These are phyloP conservation scores for Liodrosophila aerea DNA, from an alignment of 2,888 invertebrate species.

Conservation along the genomic window DNA sequence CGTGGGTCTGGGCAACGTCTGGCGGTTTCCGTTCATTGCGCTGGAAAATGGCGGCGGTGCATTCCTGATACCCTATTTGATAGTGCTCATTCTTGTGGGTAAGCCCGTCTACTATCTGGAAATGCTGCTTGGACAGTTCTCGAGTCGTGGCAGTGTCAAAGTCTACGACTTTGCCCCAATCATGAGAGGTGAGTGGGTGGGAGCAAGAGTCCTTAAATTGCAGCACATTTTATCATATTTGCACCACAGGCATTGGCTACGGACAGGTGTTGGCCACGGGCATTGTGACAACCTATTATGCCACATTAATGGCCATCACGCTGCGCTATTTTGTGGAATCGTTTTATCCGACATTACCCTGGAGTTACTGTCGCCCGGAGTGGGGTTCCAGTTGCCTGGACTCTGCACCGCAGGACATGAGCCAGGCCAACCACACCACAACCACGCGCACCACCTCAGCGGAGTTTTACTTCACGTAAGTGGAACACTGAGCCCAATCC, in stretches of 20 bases:
- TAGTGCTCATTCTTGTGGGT: slow-evolving; percentile 86
- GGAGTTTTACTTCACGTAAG: slow-evolving; percentile 83
- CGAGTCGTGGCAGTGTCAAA: slow-evolving; percentile 87
- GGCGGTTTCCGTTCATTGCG: slow-evolving; percentile 87
- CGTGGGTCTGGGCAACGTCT: slow-evolving; percentile 87
- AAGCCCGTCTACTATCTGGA: slow-evolving; percentile 89
- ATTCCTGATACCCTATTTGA: slow-evolving; percentile 86
- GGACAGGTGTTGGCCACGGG: slow-evolving; percentile 84
- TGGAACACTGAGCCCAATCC: slow-evolving; percentile 7
- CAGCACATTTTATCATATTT: background rate
- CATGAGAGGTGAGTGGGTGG: slow-evolving; percentile 85
- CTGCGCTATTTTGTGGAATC: slow-evolving; percentile 86
- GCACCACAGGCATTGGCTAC: slow-evolving; percentile 84
- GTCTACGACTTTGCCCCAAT: slow-evolving; percentile 86
- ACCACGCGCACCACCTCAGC: slow-evolving; percentile 78
- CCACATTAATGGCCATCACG: slow-evolving; percentile 86
- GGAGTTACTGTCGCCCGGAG: slow-evolving; percentile 85
- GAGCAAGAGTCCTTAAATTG: background rate
- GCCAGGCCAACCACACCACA: slow-evolving; percentile 3
- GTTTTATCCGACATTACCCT: slow-evolving; percentile 85
- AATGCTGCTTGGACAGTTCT: slow-evolving; percentile 88
- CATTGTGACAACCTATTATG: slow-evolving; percentile 86
- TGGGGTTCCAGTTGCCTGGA: slow-evolving; percentile 83
- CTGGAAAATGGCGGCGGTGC: slow-evolving; percentile 87
- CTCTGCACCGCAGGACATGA: slow-evolving; percentile 59